Evolutionary conservation across 2,888 invertebrate genomes (phyloP), one percentile per base, ranked within the genome.

Genomic region (Hypercompe scribonia): DNA sequence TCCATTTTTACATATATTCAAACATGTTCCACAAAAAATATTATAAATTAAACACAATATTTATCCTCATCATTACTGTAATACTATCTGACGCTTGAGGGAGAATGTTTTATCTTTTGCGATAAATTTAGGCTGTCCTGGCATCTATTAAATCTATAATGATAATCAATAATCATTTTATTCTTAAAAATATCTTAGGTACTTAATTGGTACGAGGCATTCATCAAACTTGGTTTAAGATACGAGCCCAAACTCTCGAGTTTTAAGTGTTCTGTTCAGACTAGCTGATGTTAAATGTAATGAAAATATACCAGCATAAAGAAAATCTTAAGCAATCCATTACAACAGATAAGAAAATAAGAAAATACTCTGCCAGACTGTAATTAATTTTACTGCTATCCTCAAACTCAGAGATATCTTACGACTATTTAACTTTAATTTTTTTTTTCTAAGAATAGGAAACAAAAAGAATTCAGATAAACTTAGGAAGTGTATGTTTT

Each of bases 361-460:
- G 68, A 74, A 72, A 73, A 75, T 72, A 77, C 70, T 81, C 78
- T 70, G 64, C 63, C 58, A 54, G 65, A 74, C 72, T 77, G 78
- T 74, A 83, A 84, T 81, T 83, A 81, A 75, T 78, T 81, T 77
- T 65, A 74, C 78, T 63, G 78, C 75, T 81, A 85, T 82, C 84
- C 78, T 67, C 67, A 76, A 75, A 82, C 76, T 78, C 73, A 77
- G 61, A 79, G 77, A 80, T 81, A 79, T 79, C 81, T 75, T 71
- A 74, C 76, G 68, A 67, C 79, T 80, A 80, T 84, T 83, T 79
- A 82, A 80, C 77, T 31, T 74, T 73, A 70, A 84, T 77, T 82
- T 75, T 46, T 81, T n/a, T 69, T 78, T 79, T 81, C 74, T 81
- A 70, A 78, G 75, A 77, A 78, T 70, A 76, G 75, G 46, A 54